Conservation (phyloP, 2,113 vertebrate species). For the Seriola quinqueradiata region DNA sequence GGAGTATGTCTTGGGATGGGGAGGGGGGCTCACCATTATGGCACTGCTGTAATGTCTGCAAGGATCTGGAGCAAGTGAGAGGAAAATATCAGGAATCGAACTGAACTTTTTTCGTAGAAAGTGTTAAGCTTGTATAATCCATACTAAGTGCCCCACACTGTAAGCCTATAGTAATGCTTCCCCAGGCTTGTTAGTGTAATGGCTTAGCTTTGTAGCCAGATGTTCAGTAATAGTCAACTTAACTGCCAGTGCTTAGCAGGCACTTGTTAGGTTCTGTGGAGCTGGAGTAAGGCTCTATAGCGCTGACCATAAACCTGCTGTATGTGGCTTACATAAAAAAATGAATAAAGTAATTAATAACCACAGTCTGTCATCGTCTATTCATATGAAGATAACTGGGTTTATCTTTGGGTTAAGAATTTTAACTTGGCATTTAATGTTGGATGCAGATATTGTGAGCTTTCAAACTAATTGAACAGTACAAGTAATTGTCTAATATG, state of each 20-base stretch:
- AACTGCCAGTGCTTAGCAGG: conserved; percentile 60
- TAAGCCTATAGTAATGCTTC: conserved; percentile 15
- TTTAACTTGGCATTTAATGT: background rate
- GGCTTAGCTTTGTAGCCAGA: conserved; percentile 61
- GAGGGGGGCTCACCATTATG: conserved; percentile 47
- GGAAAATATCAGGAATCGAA: conserved; percentile 29
- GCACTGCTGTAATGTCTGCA: conserved; percentile 52
- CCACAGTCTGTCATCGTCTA: background rate
- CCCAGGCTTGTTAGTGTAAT: conserved; percentile 41
- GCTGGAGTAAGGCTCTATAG: conserved; percentile 26
- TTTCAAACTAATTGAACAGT: background rate
- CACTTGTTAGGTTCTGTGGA: conserved; percentile 46
- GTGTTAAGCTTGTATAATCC: conserved; percentile 42
- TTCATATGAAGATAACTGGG: background rate
- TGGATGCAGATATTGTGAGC: background rate
- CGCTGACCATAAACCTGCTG: conserved; percentile 26
- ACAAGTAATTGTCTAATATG: background rate
- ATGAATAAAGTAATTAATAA: conserved; percentile 5
- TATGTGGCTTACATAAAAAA: conserved; percentile 13
- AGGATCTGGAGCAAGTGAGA: conserved; percentile 32
- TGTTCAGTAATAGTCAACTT: conserved; percentile 63
- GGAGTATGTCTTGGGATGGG: conserved; percentile 55
- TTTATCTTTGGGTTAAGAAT: background rate
- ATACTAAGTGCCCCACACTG: conserved; percentile 23
- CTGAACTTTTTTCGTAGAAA: conserved; percentile 52